Conservation (phyloP, 2,888 invertebrate species). For the Melanargia galathea region DNA sequence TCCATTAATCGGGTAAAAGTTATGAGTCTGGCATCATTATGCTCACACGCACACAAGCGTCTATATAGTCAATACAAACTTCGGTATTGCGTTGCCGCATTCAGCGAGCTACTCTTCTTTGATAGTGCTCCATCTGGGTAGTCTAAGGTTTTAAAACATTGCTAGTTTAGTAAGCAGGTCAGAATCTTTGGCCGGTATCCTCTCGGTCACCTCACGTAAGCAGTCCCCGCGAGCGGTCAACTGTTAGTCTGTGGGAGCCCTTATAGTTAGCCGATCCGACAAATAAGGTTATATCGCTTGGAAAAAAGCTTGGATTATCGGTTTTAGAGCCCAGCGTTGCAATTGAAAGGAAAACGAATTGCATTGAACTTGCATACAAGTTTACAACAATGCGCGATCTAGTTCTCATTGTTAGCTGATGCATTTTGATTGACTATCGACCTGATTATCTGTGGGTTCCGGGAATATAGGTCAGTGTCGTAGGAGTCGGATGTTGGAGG, state of each 20-base stretch:
- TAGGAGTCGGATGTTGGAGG: slow-evolving; percentile 52
- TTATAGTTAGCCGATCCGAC: slow-evolving; percentile 75
- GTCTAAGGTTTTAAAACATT: too few species aligned
- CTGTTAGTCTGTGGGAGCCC: slow-evolving; percentile 35
- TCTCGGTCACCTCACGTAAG: too few species aligned
- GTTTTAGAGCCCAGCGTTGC: slow-evolving; percentile 49
- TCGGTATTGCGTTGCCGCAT: too few species aligned
- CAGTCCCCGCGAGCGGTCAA: too few species aligned
- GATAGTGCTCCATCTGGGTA: too few species aligned
- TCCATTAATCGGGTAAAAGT: too few species aligned
- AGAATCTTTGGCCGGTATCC: too few species aligned
- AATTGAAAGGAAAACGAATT: slow-evolving; percentile 41
- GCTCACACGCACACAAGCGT: too few species aligned
- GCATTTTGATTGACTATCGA: slow-evolving; percentile 65
- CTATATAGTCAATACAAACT: too few species aligned
- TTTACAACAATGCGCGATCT: slow-evolving; percentile 43
- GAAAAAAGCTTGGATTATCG: slow-evolving; percentile 69
- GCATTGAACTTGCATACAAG: slow-evolving; percentile 38
- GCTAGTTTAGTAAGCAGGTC: too few species aligned
- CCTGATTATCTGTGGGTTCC: slow-evolving; percentile 58
- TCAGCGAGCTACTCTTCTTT: too few species aligned
- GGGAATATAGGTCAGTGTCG: slow-evolving; percentile 71
- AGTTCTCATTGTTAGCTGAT: slow-evolving; percentile 51
- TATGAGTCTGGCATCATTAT: too few species aligned
- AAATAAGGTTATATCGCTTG: slow-evolving; percentile 75